Conservation (phyloP, 2,797 vertebrate genomes). For the Psittacula echo region DNA sequence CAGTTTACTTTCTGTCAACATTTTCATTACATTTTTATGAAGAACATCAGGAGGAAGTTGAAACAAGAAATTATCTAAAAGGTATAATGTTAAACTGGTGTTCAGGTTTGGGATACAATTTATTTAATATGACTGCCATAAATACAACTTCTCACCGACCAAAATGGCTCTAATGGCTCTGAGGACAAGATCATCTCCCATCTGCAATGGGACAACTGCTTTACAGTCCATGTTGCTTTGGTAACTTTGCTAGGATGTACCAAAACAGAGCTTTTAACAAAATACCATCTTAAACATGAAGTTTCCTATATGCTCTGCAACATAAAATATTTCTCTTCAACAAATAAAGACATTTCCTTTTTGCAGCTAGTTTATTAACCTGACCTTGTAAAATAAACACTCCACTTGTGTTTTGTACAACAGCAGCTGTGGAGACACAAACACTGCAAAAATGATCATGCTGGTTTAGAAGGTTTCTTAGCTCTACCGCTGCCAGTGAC, state of each 20-base stretch:
- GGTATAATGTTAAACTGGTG: constrained; percentile 34
- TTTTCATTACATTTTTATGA: constrained; percentile 14
- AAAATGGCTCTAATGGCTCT: background rate
- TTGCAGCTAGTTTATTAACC: background rate
- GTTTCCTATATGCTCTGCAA: background rate
- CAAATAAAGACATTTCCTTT: background rate
- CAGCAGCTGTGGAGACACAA: background rate
- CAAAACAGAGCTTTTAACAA: background rate
- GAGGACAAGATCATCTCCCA: background rate
- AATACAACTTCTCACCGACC: background rate
- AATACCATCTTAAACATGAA: background rate
- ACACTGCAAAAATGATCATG: background rate
- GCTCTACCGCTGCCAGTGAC: background rate
- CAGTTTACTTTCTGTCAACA: background rate
- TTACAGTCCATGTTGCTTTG: background rate
- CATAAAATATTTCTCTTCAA: background rate
- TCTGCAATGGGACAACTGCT: background rate
- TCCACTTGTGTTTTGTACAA: background rate
- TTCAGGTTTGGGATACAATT: background rate
- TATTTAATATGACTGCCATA: constrained; percentile 7
- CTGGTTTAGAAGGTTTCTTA: background rate
- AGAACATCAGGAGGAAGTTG: constrained; percentile 19
- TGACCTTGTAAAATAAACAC: background rate
- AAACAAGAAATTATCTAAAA: constrained; percentile 47
- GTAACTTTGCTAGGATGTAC: background rate